Conservation (phyloP, 2,797 vertebrate species). For the Clarias laeviceps region DNA sequence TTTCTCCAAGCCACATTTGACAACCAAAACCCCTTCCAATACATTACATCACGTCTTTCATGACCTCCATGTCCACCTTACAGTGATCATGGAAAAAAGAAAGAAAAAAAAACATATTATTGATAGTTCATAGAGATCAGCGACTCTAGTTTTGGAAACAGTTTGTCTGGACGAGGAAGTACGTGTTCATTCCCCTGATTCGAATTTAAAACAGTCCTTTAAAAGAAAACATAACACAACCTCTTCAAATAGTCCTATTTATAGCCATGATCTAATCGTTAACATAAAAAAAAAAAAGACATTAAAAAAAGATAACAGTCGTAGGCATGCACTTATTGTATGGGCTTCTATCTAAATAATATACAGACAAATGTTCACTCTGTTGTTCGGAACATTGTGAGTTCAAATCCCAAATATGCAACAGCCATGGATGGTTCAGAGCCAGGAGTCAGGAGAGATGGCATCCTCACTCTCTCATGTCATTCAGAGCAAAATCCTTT, state of each 20-base stretch:
- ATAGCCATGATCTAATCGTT: background rate
- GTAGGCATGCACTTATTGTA: no score
- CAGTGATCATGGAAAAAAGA: slow-evolving; percentile 18
- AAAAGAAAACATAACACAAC: background rate
- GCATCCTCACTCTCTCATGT: no score
- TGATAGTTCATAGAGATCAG: background rate
- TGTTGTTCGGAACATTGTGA: background rate
- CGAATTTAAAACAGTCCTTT: background rate
- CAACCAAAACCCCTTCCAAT: slow-evolving; percentile 3
- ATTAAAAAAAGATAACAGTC: background rate
- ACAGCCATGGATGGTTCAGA: background rate
- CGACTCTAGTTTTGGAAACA: background rate
- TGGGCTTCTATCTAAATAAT: background rate
- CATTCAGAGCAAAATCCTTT: background rate
- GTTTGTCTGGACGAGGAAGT: background rate
- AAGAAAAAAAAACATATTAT: background rate
- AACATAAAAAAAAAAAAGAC: background rate
- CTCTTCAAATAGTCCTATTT: background rate
- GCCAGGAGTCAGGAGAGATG: background rate
- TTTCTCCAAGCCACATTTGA: slow-evolving; percentile 22
- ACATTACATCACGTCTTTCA: slow-evolving; percentile 25
- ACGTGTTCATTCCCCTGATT: background rate
- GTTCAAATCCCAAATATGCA: background rate
- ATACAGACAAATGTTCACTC: background rate
- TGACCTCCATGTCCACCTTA: slow-evolving; percentile 29